Conservation (phyloP, 1,140 invertebrate genomes). For the Melanaphis sacchari region DNA sequence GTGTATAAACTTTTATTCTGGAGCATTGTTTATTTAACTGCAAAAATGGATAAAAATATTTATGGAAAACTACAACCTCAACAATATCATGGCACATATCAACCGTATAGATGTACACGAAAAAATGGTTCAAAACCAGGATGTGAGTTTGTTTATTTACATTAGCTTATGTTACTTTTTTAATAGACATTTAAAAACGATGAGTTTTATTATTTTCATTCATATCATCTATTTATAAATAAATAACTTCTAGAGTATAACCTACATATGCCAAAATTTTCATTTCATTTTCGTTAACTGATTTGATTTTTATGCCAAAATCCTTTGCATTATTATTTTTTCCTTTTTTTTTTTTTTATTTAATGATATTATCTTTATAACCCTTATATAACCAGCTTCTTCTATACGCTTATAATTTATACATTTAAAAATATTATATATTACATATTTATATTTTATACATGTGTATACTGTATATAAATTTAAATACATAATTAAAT, state of each 20-base stretch:
- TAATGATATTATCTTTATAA: not conserved
- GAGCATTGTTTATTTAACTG: not conserved
- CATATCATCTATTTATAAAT: not conserved
- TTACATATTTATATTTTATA: not conserved
- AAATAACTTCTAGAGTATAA: not conserved
- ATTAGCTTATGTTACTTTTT: slow-evolving; percentile 9
- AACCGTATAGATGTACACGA: slow-evolving; percentile 80
- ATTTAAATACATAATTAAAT: not conserved
- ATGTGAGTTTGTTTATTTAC: slow-evolving; percentile 73
- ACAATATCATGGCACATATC: slow-evolving; percentile 67
- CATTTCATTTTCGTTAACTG: slow-evolving; percentile 5
- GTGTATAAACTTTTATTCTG: not conserved
- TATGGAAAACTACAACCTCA: slow-evolving; percentile 82
- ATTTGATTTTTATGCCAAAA: slow-evolving; percentile 34
- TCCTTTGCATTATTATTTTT: not conserved
- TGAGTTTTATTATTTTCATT: not conserved
- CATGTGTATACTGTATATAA: not conserved
- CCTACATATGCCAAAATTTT: slow-evolving; percentile 17
- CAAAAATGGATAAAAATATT: slow-evolving; percentile 78
- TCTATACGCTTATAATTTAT: not conserved
- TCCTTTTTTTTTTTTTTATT: not conserved
- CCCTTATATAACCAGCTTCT: not conserved
- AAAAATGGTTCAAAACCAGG: slow-evolving; percentile 82
- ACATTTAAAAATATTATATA: not conserved
- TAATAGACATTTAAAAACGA: not conserved